These are phyloP conservation scores for Eledone cirrhosa DNA, from an alignment of 2,888 invertebrate genomes.

Conservation along the genomic window DNA sequence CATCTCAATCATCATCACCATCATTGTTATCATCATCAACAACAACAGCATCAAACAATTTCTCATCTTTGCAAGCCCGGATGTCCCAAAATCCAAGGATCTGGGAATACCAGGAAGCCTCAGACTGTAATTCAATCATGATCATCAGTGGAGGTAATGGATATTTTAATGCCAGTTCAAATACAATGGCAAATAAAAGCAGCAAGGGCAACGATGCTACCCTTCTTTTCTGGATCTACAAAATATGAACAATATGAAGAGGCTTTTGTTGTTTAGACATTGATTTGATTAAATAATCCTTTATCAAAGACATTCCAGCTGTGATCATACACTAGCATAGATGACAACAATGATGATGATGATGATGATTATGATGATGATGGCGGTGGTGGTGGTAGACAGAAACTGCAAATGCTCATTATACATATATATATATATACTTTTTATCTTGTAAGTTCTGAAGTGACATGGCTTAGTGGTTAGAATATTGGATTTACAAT, in stretches of 20 bases:
- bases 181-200: slow-evolving; percentile 35
- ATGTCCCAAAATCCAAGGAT: slow-evolving; percentile 30
- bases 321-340: too few relatives aligned
- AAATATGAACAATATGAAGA: slow-evolving; percentile 37
- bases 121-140: slow-evolving; percentile 54
- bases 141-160: slow-evolving; percentile 63
- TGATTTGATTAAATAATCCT: too few relatives aligned
- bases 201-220: slow-evolving; percentile 48
- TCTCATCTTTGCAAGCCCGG: background rate
- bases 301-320: too few relatives aligned
- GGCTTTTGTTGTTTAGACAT: too few relatives aligned
- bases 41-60: slow-evolving; percentile 29
- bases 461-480: too few relatives aligned
- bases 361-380: too few relatives aligned
- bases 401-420: too few relatives aligned
- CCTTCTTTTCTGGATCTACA: slow-evolving; percentile 56
- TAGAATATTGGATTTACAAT: too few relatives aligned
- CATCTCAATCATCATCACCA: background rate
- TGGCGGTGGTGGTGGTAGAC: too few relatives aligned
- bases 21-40: background rate
- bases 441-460: too few relatives aligned
- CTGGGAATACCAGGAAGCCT: slow-evolving; percentile 38
- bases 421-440: too few relatives aligned
- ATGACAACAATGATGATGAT: too few relatives aligned
- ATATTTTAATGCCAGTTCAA: slow-evolving; percentile 56